phyloP scores from a whole-genome alignment of 23 tunicate species.

The Phallusia fumigata region DNA sequence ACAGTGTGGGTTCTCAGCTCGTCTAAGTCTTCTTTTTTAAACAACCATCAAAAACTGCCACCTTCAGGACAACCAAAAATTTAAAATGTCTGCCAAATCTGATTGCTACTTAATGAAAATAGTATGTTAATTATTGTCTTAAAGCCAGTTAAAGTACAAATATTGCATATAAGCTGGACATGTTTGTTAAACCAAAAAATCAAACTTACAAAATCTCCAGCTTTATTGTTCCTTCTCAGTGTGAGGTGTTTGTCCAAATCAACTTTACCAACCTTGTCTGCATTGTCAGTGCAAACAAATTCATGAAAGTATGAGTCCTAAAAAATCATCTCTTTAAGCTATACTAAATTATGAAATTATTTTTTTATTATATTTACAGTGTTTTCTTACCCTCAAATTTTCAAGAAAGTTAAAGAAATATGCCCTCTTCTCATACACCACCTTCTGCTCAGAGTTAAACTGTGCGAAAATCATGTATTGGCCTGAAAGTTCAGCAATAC shows the following conservation, averaged over 20 bases:
- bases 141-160: too few relatives aligned
- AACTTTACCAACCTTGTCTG: slow-evolving; percentile 15
- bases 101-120: too few relatives aligned
- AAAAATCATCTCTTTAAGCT: neutral
- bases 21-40: slow-evolving; percentile 46
- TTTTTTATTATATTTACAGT: too few relatives aligned
- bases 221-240: slow-evolving; percentile 30
- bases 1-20: slow-evolving; percentile 57
- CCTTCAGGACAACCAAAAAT: too few relatives aligned
- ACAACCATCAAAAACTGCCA: slow-evolving; percentile 77
- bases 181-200: neutral
- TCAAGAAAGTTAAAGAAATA: slow-evolving; percentile 42
- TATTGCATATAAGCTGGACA: too few relatives aligned
- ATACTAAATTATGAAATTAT: neutral
- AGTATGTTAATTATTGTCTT: too few relatives aligned
- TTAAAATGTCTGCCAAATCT: too few relatives aligned
- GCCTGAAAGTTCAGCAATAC: slow-evolving; percentile 55
- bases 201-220: slow-evolving; percentile 42
- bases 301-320: neutral
- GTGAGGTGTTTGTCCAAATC: slow-evolving; percentile 69
- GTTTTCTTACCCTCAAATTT: slow-evolving; percentile 31
- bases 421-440: slow-evolving; percentile 31
- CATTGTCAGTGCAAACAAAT: slow-evolving; percentile 36
- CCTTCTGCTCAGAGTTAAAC: slow-evolving; percentile 35
- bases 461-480: slow-evolving; percentile 50